Conservation (phyloP, 1,140 invertebrate species). For the Nasonia vitripennis region DNA sequence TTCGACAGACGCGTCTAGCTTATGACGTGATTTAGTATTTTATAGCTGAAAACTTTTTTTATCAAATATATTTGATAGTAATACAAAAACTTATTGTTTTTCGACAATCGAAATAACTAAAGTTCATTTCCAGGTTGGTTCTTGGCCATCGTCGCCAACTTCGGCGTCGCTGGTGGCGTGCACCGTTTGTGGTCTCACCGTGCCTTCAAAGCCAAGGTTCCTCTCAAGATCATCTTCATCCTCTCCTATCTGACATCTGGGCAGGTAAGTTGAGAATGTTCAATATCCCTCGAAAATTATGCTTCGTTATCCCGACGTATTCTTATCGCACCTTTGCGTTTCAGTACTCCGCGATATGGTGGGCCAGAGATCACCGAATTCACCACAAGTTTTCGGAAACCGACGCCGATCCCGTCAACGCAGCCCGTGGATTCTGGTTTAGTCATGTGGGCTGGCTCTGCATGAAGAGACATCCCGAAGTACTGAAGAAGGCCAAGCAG, state of each 20-base stretch:
- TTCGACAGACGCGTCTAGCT: too few species aligned
- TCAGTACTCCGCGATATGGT: constrained; percentile 47
- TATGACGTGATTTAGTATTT: too few species aligned
- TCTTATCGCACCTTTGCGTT: not conserved
- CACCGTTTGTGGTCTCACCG: constrained; percentile 91
- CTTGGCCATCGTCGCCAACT: constrained; percentile 76
- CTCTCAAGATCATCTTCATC: constrained; percentile 82
- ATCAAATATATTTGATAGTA: too few species aligned
- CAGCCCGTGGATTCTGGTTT: constrained; percentile 35
- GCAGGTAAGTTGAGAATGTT: constrained; percentile 76
- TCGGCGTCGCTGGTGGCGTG: constrained; percentile 87
- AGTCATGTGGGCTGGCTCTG: constrained; percentile 42
- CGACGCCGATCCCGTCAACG: constrained; percentile 48
- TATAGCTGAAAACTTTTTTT: too few species aligned
- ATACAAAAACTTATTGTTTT: too few species aligned
- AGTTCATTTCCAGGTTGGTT: constrained; percentile 67
- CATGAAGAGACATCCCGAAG: constrained; percentile 49
- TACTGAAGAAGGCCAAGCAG: constrained; percentile 21
- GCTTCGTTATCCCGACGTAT: too few species aligned
- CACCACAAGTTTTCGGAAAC: constrained; percentile 43
- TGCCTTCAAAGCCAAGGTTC: constrained; percentile 88
- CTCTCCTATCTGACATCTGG: constrained; percentile 83
- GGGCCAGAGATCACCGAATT: constrained; percentile 15
- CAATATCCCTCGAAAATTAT: not conserved
- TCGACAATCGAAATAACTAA: not conserved